phyloP scores from a whole-genome alignment of 1,140 invertebrate genomes.

The Nephila pilipes region DNA sequence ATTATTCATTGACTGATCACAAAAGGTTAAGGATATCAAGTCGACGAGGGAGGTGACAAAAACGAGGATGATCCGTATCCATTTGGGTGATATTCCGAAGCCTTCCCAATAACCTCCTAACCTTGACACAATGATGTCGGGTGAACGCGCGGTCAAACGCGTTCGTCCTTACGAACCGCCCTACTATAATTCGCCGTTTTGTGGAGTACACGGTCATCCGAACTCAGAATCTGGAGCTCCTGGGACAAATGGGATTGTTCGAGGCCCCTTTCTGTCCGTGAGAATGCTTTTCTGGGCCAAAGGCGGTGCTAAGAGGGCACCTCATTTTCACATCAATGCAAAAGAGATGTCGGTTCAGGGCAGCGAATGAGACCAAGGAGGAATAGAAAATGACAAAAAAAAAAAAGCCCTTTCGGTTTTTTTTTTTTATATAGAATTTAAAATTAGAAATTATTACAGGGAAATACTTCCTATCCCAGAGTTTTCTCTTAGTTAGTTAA shows the following conservation, averaged over 20 bases:
- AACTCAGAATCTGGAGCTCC: conserved; percentile 29
- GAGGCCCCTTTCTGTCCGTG: conserved; percentile 34
- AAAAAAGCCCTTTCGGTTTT: too few species aligned
- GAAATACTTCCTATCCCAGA: too few species aligned
- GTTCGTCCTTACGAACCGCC: not conserved
- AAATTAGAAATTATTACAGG: too few species aligned
- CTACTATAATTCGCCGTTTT: conserved; percentile 20
- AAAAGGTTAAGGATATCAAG: too few species aligned
- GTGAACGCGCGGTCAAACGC: conserved; percentile 16
- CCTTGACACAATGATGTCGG: conserved; percentile 1
- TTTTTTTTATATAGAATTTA: too few species aligned
- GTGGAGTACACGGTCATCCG: conserved; percentile 28
- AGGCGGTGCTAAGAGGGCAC: not conserved
- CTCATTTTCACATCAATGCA: not conserved
- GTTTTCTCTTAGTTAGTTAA: too few species aligned
- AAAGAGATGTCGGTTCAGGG: not conserved
- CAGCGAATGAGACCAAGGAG: not conserved
- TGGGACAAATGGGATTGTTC: conserved; percentile 1
- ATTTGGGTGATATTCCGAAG: not conserved
- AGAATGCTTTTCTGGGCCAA: conserved; percentile 43
- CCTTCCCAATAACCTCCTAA: conserved; percentile 9
- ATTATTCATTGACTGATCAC: too few species aligned
- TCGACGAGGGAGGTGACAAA: not conserved
- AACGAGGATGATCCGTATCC: not conserved
- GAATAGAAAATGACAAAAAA: not conserved